Evolutionary conservation across 2,888 invertebrate species (phyloP).

Genomic region (Nomada flava): DNA sequence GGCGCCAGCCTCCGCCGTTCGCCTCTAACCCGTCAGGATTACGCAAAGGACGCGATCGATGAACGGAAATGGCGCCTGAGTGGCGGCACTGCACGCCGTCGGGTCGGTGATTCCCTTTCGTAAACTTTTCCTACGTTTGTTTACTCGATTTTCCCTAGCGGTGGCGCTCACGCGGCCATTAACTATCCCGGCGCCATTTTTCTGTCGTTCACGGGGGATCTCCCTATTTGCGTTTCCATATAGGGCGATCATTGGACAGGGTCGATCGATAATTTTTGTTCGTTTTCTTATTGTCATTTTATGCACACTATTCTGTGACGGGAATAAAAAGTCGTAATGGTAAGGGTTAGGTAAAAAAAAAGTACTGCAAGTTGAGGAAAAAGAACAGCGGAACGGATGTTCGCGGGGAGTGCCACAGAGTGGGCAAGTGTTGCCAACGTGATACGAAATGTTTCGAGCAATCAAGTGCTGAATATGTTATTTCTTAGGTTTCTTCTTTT

Average conservation of each 20-base stretch:
- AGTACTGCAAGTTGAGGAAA: no score
- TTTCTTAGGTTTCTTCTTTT: no score
- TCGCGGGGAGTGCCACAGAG: no score
- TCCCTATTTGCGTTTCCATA: background rate
- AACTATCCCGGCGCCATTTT: conserved; percentile 35
- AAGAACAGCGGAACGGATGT: no score
- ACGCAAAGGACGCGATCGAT: conserved; percentile 67
- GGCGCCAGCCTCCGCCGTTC: conserved; percentile 53
- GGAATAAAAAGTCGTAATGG: no score
- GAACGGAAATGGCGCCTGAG: conserved; percentile 59
- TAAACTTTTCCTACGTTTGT: conserved; percentile 65
- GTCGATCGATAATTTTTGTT: background rate
- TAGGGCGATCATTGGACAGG: no score
- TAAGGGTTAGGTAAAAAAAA: no score
- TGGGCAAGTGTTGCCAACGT: no score
- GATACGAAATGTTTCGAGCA: no score
- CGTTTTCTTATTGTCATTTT: background rate
- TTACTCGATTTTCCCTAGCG: conserved; percentile 50
- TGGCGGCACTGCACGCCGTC: conserved; percentile 64
- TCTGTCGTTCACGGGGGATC: conserved; percentile 1
- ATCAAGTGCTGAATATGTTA: no score
- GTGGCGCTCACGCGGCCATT: conserved; percentile 32
- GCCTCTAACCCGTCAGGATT: conserved; percentile 54
- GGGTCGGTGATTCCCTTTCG: conserved; percentile 43
- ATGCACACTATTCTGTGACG: no score